Percentiles rank a stretch among this genome's conserved stretches.
Evolutionary conservation across 1,140 invertebrate genomes (phyloP).

Genomic region (Rhagoletis pomonella): DNA sequence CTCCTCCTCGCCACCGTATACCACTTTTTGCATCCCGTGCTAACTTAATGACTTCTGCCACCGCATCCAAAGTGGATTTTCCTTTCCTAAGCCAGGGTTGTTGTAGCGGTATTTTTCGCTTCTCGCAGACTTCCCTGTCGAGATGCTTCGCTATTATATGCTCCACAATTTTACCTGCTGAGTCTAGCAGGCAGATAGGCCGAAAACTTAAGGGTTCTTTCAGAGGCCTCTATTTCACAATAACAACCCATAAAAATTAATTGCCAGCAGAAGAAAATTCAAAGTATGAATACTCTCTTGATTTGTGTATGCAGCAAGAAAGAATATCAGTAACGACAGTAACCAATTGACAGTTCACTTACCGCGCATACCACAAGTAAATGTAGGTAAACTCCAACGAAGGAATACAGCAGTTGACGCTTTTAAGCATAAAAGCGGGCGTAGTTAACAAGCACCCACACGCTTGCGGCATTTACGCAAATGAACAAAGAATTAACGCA

Average conservation of each 20-base stretch:
- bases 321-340: not conserved
- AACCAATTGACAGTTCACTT: constrained; percentile 3
- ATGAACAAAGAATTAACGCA: constrained; percentile 24
- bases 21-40: too few species aligned
- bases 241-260: not conserved
- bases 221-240: too few species aligned
- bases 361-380: not conserved
- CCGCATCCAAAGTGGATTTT: too few species aligned
- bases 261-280: not conserved
- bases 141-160: too few species aligned
- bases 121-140: too few species aligned
- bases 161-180: too few species aligned
- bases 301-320: not conserved
- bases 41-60: too few species aligned
- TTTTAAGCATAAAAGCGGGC: not conserved
- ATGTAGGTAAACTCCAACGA: not conserved
- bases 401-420: not conserved
- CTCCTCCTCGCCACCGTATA: too few species aligned
- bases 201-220: too few species aligned
- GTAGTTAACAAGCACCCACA: constrained; percentile 17
- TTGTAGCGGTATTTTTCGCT: too few species aligned
- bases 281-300: not conserved
- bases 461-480: constrained; percentile 24
- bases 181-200: too few species aligned
- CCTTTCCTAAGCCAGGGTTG: too few species aligned